A percentile compares a stretch with the other conserved stretches of the same genome.
phyloP scores from a whole-genome alignment of 2,888 invertebrate species.

The Calliopum simillimum region DNA sequence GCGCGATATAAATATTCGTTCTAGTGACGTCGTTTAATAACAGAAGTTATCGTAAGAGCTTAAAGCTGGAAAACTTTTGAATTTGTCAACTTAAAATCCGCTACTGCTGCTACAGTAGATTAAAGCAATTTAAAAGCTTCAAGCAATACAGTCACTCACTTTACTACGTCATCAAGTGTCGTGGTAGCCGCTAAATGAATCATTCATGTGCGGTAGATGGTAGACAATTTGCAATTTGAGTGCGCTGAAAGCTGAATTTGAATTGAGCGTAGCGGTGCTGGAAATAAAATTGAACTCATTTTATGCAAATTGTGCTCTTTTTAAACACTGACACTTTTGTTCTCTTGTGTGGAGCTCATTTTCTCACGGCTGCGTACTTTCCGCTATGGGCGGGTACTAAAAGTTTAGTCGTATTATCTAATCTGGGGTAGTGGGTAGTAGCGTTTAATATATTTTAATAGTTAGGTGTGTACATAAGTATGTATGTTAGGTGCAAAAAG shows the following conservation, averaged over 20 bases:
- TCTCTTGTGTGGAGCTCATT: background rate
- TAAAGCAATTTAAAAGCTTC: too few species aligned
- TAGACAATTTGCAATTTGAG: background rate
- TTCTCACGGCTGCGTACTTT: conserved; percentile 11
- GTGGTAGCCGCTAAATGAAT: conserved; percentile 2
- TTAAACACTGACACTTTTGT: background rate
- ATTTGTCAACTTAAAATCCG: conserved; percentile 4
- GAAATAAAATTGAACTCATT: too few species aligned
- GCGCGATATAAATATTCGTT: too few species aligned
- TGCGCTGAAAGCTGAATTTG: conserved; percentile 12
- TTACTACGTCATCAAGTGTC: conserved; percentile 10
- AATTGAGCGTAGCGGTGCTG: background rate
- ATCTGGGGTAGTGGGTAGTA: background rate
- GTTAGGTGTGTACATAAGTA: too few species aligned
- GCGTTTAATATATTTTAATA: background rate
- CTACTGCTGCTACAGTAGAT: too few species aligned
- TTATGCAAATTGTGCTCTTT: too few species aligned
- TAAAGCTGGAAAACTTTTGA: conserved; percentile 4
- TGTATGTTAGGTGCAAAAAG: too few species aligned
- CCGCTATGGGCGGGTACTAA: background rate
- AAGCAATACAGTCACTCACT: too few species aligned
- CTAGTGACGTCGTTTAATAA: too few species aligned
- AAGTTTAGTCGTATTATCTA: background rate
- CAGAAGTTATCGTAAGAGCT: background rate
- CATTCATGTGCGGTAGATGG: background rate